Percentiles rank a stretch among this genome's conserved stretches.
Evolutionary conservation across 37 sponge, comb jelly and placozoan species (phyloP).

Genomic region (Corticium candelabrum): DNA sequence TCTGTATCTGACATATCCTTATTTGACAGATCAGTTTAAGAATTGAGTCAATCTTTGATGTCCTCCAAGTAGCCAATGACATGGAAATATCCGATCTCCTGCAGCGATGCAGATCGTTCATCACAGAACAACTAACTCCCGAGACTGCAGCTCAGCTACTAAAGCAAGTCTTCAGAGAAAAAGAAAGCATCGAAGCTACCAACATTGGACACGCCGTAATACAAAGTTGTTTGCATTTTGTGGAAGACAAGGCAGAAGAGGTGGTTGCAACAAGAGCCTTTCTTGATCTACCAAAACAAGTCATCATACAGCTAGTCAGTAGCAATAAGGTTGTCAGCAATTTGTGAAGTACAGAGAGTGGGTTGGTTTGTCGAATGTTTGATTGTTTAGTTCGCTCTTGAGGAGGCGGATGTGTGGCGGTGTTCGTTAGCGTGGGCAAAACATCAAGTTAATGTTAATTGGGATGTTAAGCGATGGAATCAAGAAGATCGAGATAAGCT

Average conservation of each 20-base stretch:
- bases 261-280: conserved; percentile 35
- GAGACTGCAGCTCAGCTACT: not conserved
- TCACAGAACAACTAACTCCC: not conserved
- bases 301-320: conserved; percentile 28
- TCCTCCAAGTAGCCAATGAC: not conserved
- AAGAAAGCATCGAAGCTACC: too few species aligned
- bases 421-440: conserved; percentile 56
- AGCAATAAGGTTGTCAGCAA: conserved; percentile 30
- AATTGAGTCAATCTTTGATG: not conserved
- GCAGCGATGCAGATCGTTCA: not conserved
- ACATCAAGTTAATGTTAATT: conserved; percentile 22
- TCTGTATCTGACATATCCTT: not conserved
- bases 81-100: not conserved
- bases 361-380: not conserved
- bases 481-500: conserved; percentile 34
- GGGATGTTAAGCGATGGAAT: conserved; percentile 19
- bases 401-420: conserved; percentile 60
- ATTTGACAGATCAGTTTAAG: too few species aligned
- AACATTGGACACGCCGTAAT: conserved; percentile 9
- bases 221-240: conserved; percentile 35
- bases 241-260: conserved; percentile 24
- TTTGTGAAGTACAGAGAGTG: not conserved
- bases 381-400: conserved; percentile 12
- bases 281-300: conserved; percentile 29
- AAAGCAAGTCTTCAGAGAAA: not conserved